Evolutionary conservation across 2,113 vertebrate genomes (phyloP).

Genomic region (Spilogale gracilis): DNA sequence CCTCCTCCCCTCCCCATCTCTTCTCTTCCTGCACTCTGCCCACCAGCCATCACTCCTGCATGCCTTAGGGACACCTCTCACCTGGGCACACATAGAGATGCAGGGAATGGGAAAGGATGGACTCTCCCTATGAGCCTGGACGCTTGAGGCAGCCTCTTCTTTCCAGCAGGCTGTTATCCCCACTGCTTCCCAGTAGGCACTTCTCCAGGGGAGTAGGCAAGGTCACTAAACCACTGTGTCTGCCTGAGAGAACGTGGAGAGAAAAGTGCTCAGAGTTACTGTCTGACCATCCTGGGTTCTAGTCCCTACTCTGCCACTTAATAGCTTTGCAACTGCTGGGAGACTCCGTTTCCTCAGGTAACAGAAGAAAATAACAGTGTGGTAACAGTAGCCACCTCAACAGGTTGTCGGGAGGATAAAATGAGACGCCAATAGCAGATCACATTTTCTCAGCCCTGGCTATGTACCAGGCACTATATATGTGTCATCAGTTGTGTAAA

Average conservation of each 20-base stretch:
- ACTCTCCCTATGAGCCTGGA: neutral
- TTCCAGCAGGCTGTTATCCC: neutral
- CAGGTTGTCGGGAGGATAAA: neutral
- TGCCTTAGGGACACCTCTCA: neutral
- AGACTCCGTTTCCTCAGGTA: neutral
- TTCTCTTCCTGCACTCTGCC: neutral
- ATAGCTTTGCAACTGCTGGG: neutral
- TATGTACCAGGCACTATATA: neutral
- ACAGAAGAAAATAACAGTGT: neutral
- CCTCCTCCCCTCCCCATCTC: too few relatives aligned
- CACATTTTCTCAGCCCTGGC: too few relatives aligned
- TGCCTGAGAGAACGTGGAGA: neutral
- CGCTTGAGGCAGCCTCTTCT: neutral
- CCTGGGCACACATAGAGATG: neutral
- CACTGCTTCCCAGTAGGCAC: neutral
- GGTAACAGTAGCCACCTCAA: too few relatives aligned
- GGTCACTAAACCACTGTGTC: neutral
- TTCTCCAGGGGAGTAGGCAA: neutral
- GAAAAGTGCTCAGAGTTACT: neutral
- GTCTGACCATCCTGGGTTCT: neutral
- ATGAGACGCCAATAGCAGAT: neutral
- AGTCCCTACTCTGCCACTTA: neutral
- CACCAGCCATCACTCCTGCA: too few relatives aligned
- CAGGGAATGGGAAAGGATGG: neutral
- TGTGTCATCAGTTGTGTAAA: neutral